phyloP scores from a whole-genome alignment of 2,113 vertebrate species.

The Sebastes schlegelii region DNA sequence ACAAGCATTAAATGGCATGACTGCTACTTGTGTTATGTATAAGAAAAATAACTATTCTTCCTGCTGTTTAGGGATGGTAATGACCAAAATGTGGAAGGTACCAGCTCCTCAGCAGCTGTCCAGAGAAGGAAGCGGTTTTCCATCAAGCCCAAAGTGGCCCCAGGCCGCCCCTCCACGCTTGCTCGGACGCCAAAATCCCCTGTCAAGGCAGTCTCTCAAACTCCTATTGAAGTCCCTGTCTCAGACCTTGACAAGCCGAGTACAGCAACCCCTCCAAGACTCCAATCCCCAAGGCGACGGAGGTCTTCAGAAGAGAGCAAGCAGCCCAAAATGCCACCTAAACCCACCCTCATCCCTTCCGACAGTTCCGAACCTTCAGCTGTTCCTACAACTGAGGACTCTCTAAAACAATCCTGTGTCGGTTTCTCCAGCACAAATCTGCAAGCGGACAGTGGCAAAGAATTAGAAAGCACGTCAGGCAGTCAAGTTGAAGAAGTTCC shows the following conservation, averaged over 20 bases:
- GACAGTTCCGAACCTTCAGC: slow-evolving; percentile 8
- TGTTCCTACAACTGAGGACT: slow-evolving; percentile 45
- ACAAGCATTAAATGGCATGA: not conserved
- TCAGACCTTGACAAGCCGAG: slow-evolving; percentile 47
- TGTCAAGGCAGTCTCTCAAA: slow-evolving; percentile 51
- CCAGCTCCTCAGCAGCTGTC: slow-evolving; percentile 71
- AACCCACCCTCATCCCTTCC: slow-evolving; percentile 8
- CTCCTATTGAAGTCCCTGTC: slow-evolving; percentile 41
- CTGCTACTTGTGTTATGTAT: not conserved
- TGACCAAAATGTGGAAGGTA: slow-evolving; percentile 63
- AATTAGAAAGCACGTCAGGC: slow-evolving; percentile 9
- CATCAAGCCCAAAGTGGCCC: slow-evolving; percentile 85
- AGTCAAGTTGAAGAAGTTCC: slow-evolving; percentile 49
- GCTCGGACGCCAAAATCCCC: slow-evolving; percentile 74
- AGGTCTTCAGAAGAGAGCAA: slow-evolving; percentile 65
- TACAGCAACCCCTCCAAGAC: slow-evolving; percentile 3
- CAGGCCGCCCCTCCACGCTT: slow-evolving; percentile 69
- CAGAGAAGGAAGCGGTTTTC: slow-evolving; percentile 92
- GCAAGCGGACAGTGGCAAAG: slow-evolving; percentile 13
- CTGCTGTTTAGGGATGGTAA: slow-evolving; percentile 78
- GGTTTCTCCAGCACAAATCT: not conserved
- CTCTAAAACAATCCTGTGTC: not conserved
- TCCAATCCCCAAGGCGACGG: slow-evolving; percentile 56
- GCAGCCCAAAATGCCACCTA: slow-evolving; percentile 45
- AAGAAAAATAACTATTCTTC: not conserved